Evolutionary conservation across 2,888 invertebrate species (phyloP), one percentile per base, ranked within the genome.

Genomic region (Megaustenia siamemsis): DNA sequence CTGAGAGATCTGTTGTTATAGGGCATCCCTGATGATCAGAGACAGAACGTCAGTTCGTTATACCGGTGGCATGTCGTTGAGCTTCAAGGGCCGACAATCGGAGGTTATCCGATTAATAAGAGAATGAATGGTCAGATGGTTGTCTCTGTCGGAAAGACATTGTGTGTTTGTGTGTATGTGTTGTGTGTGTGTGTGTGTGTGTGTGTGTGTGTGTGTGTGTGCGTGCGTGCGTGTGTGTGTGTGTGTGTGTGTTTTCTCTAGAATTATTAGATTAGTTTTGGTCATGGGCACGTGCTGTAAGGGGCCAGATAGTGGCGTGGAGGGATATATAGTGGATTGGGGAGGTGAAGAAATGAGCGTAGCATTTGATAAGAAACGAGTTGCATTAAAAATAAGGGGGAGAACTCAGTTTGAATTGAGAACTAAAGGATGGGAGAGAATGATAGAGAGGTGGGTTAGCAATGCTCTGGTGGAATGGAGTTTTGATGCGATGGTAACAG

Each of bases 31-130:
- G 28, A 8, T 49, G 21, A 45, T 53, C 45, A 45, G 45, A 43
- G 32, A 43, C 28, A 21, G 66, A 43, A 24, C 21, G n/a, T 53
- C 49, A 38, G 68, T 21, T 38, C 53, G 38, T 45, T 69, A 49
- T 24, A 15, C 45, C 66, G 24, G 5, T 63, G 80, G 80, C 69
- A 49, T 38, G 43, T 53, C 53, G 35, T 69, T 80, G 69, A 69
- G 49, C 80, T 45, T 38, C 69, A 69, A 66, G 69, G 80, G 80
- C 69, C 69, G 80, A 69, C 69, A 69, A 80, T 80, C 69, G 69
- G n/a, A 28, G 53, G 24, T 80, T 49, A 80, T 80, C 80, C 80
- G 53, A 80, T 80, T 80, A n/a, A n/a, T n/a, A 69, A 38, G 69
- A 53, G 53, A 53, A 53, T 24, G 68, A 56, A n/a, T n/a, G n/a